Evolutionary conservation across 2,888 invertebrate genomes (phyloP).

Genomic region (Acrobasis repandana): DNA sequence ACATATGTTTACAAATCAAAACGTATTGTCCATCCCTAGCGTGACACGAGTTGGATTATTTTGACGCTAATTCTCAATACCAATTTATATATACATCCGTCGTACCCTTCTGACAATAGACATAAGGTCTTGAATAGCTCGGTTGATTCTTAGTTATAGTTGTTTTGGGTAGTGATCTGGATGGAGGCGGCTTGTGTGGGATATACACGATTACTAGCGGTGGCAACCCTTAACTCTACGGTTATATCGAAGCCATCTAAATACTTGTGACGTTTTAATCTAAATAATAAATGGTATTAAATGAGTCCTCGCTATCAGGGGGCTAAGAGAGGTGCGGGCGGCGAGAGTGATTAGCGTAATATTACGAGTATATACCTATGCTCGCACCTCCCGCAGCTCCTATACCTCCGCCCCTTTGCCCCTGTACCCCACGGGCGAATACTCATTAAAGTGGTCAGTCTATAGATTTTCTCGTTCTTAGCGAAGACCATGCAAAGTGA

Average conservation of each 20-base stretch:
- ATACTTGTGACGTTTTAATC: background rate
- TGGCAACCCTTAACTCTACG: conserved; percentile 5
- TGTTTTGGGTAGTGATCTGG: conserved; percentile 13
- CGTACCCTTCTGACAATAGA: background rate
- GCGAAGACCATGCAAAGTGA: too few species aligned
- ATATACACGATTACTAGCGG: conserved; percentile 10
- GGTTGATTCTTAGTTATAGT: background rate
- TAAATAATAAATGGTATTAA: too few species aligned
- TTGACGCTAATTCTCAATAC: background rate
- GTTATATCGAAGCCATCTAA: background rate
- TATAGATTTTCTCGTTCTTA: too few species aligned
- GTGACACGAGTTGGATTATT: conserved; percentile 12
- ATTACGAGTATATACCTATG: too few species aligned
- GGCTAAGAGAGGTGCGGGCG: too few species aligned
- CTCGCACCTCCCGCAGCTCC: too few species aligned
- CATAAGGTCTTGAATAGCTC: background rate
- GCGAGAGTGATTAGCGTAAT: too few species aligned
- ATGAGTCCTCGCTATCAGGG: too few species aligned
- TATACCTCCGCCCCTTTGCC: too few species aligned
- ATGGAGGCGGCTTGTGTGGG: background rate
- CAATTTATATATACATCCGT: background rate
- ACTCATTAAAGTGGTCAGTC: too few species aligned
- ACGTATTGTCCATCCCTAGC: conserved; percentile 9
- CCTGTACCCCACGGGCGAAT: too few species aligned
- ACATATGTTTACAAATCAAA: conserved; percentile 1